A percentile compares a stretch with the other conserved stretches of the same genome.
These are phyloP conservation scores for Charadrius vociferus DNA, from an alignment of 2,113 vertebrate species.

Conservation along the genomic window DNA sequence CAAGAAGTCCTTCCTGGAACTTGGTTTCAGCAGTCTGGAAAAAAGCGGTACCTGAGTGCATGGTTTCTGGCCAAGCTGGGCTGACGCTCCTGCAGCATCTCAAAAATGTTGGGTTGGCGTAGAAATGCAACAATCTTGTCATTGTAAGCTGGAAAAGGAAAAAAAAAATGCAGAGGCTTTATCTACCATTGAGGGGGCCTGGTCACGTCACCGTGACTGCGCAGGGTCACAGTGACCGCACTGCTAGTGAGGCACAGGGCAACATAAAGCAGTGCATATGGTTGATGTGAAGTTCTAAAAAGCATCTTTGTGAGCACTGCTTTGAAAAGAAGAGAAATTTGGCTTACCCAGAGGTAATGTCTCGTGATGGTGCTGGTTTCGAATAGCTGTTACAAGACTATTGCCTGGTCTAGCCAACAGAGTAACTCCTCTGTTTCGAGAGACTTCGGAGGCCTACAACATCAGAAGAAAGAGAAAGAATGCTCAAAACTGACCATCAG, in stretches of 20 bases:
- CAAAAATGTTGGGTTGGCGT: conserved; percentile 95
- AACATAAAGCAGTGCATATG: background rate
- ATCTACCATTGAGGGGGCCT: background rate
- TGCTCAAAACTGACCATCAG: background rate
- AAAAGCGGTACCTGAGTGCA: conserved; percentile 83
- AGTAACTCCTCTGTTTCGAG: conserved; percentile 89
- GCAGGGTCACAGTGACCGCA: background rate
- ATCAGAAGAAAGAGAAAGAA: conserved; percentile 8
- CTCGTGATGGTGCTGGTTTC: conserved; percentile 88
- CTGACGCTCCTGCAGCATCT: conserved; percentile 96
- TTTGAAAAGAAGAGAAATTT: background rate
- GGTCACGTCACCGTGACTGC: background rate
- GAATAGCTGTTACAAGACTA: conserved; percentile 89
- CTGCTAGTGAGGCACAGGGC: background rate
- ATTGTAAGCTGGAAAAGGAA: conserved; percentile 88
- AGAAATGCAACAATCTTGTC: conserved; percentile 99
- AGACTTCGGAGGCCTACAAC: conserved; percentile 92
- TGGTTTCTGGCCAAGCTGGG: conserved; percentile 93
- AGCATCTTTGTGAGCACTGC: background rate
- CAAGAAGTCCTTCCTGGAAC: background rate
- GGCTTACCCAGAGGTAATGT: conserved; percentile 81
- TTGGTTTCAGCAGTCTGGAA: background rate
- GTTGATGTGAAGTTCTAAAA: background rate
- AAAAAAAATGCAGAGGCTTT: background rate
- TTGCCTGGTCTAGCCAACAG: conserved; percentile 87